A percentile compares a stretch with the other conserved stretches of the same genome.
phyloP scores from a whole-genome alignment of 2,888 invertebrate genomes.

The Cantharis lateralis region DNA sequence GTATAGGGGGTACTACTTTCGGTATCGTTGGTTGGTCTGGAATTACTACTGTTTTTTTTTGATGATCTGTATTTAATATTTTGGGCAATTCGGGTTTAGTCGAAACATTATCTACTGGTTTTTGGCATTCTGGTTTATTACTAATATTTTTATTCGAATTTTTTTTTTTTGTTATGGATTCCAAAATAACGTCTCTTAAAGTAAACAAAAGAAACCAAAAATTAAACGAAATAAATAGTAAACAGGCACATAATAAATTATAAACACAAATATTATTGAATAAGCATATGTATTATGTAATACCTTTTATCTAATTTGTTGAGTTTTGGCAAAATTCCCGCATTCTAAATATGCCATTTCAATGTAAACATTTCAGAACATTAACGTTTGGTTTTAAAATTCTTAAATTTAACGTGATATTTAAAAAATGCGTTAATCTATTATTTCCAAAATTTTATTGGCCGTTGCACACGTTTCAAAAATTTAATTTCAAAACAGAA shows the following conservation, averaged over 20 bases:
- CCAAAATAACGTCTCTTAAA: constrained; percentile 45
- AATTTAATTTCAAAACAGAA: no score
- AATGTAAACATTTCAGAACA: not conserved
- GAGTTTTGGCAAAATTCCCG: not conserved
- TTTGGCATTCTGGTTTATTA: not conserved
- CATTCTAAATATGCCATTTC: not conserved
- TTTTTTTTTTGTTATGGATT: constrained; percentile 39
- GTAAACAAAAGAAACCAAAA: constrained; percentile 39
- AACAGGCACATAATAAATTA: not conserved
- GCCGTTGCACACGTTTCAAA: not conserved
- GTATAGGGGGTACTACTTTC: constrained; percentile 32
- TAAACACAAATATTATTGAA: not conserved
- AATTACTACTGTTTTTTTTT: constrained; percentile 46
- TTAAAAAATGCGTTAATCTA: not conserved
- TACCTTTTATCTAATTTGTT: not conserved
- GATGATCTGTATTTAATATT: constrained; percentile 26
- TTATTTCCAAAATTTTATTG: not conserved
- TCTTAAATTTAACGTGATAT: not conserved
- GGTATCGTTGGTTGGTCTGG: constrained; percentile 45
- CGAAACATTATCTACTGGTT: not conserved
- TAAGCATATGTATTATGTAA: not conserved
- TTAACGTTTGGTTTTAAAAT: not conserved
- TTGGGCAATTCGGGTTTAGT: constrained; percentile 13
- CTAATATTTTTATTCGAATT: constrained; percentile 1
- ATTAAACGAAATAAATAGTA: not conserved